Percentiles rank a stretch among this genome's conserved stretches.
Evolutionary conservation across 2,113 vertebrate genomes (phyloP).

Genomic region (Rhombomys opimus): DNA sequence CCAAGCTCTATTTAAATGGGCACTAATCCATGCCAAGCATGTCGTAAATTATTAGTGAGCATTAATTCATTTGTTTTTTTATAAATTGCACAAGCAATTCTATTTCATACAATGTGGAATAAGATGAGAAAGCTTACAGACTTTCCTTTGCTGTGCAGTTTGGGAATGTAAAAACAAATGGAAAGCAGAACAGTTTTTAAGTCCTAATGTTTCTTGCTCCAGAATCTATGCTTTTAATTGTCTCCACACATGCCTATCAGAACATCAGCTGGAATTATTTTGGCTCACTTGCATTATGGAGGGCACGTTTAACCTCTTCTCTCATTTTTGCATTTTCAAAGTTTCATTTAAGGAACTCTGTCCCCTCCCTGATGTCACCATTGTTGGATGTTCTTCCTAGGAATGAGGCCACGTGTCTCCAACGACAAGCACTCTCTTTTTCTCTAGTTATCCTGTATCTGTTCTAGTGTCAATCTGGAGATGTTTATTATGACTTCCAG

Average conservation of each 20-base stretch:
- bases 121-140: background rate
- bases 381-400: background rate
- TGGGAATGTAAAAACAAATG: background rate
- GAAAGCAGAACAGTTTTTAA: background rate
- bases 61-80: background rate
- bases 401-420: background rate
- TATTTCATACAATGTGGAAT: background rate
- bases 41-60: background rate
- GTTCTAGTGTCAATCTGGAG: background rate
- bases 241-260: background rate
- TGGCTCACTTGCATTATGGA: background rate
- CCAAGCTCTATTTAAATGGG: background rate
- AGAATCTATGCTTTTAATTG: background rate
- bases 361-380: rapidly evolving
- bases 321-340: background rate
- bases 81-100: background rate
- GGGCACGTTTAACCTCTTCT: background rate
- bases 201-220: background rate
- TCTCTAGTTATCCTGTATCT: background rate
- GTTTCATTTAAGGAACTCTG: background rate
- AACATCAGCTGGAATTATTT: background rate
- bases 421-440: background rate
- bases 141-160: background rate
- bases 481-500: background rate
- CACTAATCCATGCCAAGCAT: background rate